Evolutionary conservation across 2,113 vertebrate genomes (phyloP).

Genomic region (Thunnus thynnus): DNA sequence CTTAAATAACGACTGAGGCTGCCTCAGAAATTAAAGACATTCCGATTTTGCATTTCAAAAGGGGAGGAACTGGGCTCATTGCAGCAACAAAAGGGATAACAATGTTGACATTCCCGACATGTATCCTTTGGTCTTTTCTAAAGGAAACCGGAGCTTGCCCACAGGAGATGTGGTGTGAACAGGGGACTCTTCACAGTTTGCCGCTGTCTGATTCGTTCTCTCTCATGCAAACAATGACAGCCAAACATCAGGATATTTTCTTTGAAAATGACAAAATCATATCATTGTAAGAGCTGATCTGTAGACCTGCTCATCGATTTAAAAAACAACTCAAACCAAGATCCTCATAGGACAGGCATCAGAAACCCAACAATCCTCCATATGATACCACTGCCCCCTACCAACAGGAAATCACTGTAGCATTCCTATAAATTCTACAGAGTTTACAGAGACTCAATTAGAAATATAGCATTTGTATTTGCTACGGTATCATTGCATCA

Average conservation of each 20-base stretch:
- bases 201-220: slow-evolving; percentile 1
- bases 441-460: background rate
- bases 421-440: slow-evolving; percentile 28
- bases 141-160: slow-evolving; percentile 55
- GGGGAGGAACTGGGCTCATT: slow-evolving; percentile 61
- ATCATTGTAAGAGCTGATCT: background rate
- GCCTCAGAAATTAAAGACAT: slow-evolving; percentile 70
- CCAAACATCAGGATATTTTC: background rate
- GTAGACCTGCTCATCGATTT: slow-evolving; percentile 2
- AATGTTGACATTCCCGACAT: slow-evolving; percentile 77
- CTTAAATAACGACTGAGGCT: slow-evolving; percentile 63
- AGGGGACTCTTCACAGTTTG: slow-evolving; percentile 21
- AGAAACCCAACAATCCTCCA: slow-evolving; percentile 36
- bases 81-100: slow-evolving; percentile 74
- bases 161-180: slow-evolving; percentile 45
- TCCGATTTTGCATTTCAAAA: slow-evolving; percentile 81
- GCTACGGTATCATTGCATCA: background rate
- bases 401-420: slow-evolving; percentile 61
- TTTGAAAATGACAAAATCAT: background rate
- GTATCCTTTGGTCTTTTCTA: slow-evolving; percentile 68
- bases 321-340: background rate
- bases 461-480: background rate
- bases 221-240: background rate
- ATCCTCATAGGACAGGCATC: background rate
- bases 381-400: slow-evolving; percentile 74